Conservation (phyloP, 2,797 vertebrate genomes). For the Enteromius unitaeniatus region DNA sequence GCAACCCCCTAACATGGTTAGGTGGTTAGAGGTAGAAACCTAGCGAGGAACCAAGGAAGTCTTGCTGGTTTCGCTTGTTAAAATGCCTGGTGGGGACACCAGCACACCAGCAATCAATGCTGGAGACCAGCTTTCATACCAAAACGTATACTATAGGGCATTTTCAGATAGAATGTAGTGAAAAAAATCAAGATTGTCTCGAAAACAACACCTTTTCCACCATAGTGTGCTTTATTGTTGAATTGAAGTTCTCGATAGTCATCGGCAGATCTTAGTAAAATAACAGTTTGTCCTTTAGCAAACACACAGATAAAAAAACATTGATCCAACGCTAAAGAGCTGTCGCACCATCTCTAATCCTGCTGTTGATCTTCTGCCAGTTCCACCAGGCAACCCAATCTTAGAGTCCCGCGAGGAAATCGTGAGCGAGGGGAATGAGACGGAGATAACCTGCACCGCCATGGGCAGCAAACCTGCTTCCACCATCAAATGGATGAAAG, state of each 20-base stretch:
- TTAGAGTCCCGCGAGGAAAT: slow-evolving; percentile 93
- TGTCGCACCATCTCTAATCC: slow-evolving; percentile 56
- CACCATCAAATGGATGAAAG: slow-evolving; percentile 96
- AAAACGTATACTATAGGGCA: slow-evolving; percentile 21
- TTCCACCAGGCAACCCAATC: slow-evolving; percentile 91
- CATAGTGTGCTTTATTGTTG: background rate
- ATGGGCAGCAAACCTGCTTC: slow-evolving; percentile 95
- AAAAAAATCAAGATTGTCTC: background rate
- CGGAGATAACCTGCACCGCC: slow-evolving; percentile 95
- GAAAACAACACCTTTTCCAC: background rate
- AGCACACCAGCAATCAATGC: slow-evolving; percentile 15
- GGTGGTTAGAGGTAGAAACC: slow-evolving; percentile 29
- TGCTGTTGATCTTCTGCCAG: slow-evolving; percentile 73
- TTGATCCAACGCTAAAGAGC: slow-evolving; percentile 50
- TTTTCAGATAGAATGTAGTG: slow-evolving; percentile 7
- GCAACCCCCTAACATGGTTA: slow-evolving; percentile 4
- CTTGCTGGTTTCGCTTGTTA: slow-evolving; percentile 43
- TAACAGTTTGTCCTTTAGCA: slow-evolving; percentile 49
- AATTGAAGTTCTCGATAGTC: slow-evolving; percentile 1
- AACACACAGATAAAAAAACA: slow-evolving; percentile 45
- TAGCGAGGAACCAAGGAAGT: slow-evolving; percentile 10
- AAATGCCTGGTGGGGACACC: slow-evolving; percentile 34
- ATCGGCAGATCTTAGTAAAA: slow-evolving; percentile 51
- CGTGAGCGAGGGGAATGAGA: slow-evolving; percentile 93
- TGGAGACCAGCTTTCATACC: background rate